These are phyloP conservation scores for Coelinius sp. DNA, from an alignment of 2,888 invertebrate species.

Conservation along the genomic window DNA sequence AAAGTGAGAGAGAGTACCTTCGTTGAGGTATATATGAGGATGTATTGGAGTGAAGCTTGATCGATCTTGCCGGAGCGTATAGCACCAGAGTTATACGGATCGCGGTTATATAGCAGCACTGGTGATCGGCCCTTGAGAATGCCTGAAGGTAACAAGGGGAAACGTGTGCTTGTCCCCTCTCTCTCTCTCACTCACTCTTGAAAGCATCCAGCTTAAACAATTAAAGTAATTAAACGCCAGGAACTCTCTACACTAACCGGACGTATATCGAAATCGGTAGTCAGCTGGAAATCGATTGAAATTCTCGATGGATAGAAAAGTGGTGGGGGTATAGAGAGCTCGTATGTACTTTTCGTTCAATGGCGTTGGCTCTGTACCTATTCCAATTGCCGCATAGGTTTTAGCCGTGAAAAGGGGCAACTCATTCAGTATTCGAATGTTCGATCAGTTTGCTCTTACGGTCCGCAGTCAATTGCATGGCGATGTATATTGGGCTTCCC, in stretches of 20 bases:
- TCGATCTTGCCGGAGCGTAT: slow-evolving; percentile 16
- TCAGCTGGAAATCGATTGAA: slow-evolving; percentile 20
- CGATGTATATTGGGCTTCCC: neutral
- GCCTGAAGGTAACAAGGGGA: slow-evolving; percentile 17
- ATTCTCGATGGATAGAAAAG: slow-evolving; percentile 20
- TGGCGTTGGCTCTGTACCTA: neutral
- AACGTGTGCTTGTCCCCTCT: neutral
- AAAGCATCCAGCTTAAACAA: slow-evolving; percentile 28
- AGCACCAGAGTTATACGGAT: slow-evolving; percentile 15
- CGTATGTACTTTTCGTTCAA: slow-evolving; percentile 13
- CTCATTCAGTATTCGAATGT: slow-evolving; percentile 25
- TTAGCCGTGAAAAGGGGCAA: neutral
- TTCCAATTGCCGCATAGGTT: slow-evolving; percentile 22
- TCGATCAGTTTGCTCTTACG: slow-evolving; percentile 11
- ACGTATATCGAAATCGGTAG: slow-evolving; percentile 19
- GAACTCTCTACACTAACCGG: slow-evolving; percentile 15
- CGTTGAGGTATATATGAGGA: slow-evolving; percentile 7
- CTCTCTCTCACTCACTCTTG: neutral
- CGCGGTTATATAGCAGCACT: neutral
- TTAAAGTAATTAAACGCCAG: slow-evolving; percentile 38
- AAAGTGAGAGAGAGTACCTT: neutral
- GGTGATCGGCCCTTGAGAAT: slow-evolving; percentile 29
- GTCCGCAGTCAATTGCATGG: slow-evolving; percentile 1
- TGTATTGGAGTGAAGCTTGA: slow-evolving; percentile 22
- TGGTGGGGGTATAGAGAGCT: neutral